Evolutionary conservation across 2,888 invertebrate genomes (phyloP).

Genomic region (Lasioglossum morio): DNA sequence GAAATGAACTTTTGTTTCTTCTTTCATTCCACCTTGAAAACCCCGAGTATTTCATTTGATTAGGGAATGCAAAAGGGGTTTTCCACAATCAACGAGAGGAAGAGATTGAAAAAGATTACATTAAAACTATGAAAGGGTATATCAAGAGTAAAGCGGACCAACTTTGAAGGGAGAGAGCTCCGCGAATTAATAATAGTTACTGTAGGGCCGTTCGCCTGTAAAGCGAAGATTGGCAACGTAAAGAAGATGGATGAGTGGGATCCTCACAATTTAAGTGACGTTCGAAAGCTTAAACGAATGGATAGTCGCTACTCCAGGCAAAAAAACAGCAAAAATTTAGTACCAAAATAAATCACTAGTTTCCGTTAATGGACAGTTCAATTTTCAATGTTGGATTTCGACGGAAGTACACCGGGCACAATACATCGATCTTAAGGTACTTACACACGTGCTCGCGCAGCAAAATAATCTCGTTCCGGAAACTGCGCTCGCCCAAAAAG

Average conservation of each 20-base stretch:
- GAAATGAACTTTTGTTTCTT: neutral
- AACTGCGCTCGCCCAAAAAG: neutral
- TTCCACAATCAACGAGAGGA: neutral
- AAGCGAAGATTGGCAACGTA: slow-evolving; percentile 11
- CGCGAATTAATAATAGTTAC: slow-evolving; percentile 5
- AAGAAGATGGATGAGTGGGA: slow-evolving; percentile 18
- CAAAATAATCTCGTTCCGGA: neutral
- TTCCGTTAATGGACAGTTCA: neutral
- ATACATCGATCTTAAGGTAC: neutral
- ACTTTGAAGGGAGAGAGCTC: neutral
- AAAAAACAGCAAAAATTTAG: slow-evolving; percentile 6
- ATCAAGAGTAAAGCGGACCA: neutral
- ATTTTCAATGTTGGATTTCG: neutral
- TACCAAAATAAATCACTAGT: neutral
- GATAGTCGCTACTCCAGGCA: neutral
- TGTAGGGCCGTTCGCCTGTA: neutral
- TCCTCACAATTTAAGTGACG: neutral
- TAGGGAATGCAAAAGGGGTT: neutral
- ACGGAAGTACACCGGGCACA: neutral
- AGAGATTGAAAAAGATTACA: neutral
- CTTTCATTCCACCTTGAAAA: neutral
- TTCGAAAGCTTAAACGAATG: neutral
- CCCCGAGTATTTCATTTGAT: neutral
- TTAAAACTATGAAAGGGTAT: neutral
- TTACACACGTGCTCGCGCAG: neutral